phyloP scores from a whole-genome alignment of 2,797 vertebrate genomes.

The Brachyrhaphis roseni region DNA sequence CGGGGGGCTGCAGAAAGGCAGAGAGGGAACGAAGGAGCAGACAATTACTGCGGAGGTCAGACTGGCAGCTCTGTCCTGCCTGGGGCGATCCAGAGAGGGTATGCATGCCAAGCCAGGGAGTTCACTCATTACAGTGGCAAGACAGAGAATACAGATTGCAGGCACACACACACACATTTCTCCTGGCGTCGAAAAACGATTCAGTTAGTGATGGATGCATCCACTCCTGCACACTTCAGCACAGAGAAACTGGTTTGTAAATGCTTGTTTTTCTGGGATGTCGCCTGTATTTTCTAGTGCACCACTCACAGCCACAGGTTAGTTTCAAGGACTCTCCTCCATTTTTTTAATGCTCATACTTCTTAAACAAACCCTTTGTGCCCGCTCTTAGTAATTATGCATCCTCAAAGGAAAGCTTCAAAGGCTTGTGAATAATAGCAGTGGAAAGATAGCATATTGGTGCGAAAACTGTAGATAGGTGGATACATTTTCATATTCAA shows the following conservation, averaged over 20 bases:
- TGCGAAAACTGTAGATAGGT: neutral
- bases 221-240: constrained; percentile 18
- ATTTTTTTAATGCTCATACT: neutral
- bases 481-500: neutral
- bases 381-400: neutral
- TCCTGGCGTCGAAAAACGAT: neutral
- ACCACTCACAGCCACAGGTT: neutral
- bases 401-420: neutral
- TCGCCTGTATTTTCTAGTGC: neutral
- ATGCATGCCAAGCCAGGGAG: constrained; percentile 40
- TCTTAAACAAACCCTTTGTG: neutral
- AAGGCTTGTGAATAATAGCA: neutral
- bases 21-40: constrained; percentile 53
- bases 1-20: constrained; percentile 40
- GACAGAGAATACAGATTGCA: constrained; percentile 22
- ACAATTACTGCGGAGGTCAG: constrained; percentile 67
- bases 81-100: constrained; percentile 48
- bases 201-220: constrained; percentile 10
- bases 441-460: neutral
- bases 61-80: constrained; percentile 63
- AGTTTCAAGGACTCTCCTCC: neutral
- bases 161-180: neutral
- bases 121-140: constrained; percentile 49
- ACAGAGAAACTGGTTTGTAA: constrained; percentile 10
- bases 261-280: constrained; percentile 21